Conservation (phyloP, 2,888 invertebrate genomes). For the Notodonta dromedarius region DNA sequence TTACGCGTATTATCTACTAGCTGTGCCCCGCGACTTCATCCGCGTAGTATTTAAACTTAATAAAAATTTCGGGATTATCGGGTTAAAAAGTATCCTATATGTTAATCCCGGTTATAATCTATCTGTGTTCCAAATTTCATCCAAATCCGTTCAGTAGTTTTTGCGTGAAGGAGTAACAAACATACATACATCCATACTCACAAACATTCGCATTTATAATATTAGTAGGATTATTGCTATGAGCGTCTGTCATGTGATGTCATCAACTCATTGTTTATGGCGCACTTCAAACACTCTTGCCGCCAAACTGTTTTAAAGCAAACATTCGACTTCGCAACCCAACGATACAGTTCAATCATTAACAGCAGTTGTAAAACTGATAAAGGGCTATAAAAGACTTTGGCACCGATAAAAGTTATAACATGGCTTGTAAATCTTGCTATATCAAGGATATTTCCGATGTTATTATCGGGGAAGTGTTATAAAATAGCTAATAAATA, state of each 20-base stretch:
- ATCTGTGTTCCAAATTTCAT: too few species aligned
- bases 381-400: slow-evolving; percentile 36
- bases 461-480: slow-evolving; percentile 15
- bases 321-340: slow-evolving; percentile 13
- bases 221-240: too few species aligned
- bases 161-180: too few species aligned
- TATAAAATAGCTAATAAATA: slow-evolving; percentile 3
- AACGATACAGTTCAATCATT: slow-evolving; percentile 28
- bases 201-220: too few species aligned
- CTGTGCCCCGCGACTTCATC: too few species aligned
- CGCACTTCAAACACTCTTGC: not conserved
- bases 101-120: too few species aligned
- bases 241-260: not conserved
- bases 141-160: too few species aligned
- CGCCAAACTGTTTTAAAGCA: slow-evolving; percentile 11
- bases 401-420: slow-evolving; percentile 26
- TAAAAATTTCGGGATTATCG: too few species aligned
- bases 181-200: too few species aligned
- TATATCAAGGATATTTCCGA: slow-evolving; percentile 36
- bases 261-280: not conserved
- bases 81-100: too few species aligned
- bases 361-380: slow-evolving; percentile 38
- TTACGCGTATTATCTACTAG: not conserved
- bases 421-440: slow-evolving; percentile 37
- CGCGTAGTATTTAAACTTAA: too few species aligned